A percentile compares a stretch with the other conserved stretches of the same genome.
Conservation (phyloP, 2,888 invertebrate species). For the Agapostemon virescens region DNA sequence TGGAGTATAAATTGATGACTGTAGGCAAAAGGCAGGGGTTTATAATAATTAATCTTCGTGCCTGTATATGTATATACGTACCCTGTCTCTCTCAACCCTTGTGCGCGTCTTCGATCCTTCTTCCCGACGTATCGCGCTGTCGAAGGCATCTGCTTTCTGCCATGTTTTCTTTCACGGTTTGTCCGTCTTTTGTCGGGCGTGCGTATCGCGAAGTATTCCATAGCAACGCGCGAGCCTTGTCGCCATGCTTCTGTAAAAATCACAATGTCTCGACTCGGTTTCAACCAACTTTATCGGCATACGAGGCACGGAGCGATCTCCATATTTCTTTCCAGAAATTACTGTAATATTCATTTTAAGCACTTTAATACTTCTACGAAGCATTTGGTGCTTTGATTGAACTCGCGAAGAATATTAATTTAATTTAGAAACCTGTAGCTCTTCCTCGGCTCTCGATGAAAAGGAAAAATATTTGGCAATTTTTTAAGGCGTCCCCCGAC, state of each 20-base stretch:
- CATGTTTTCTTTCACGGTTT: neutral
- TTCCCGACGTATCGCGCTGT: conserved; percentile 13
- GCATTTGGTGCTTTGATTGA: too few species aligned
- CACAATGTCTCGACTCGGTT: too few species aligned
- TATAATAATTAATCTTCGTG: conserved; percentile 80
- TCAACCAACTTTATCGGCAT: too few species aligned
- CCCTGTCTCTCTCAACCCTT: conserved; percentile 3
- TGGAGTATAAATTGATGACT: conserved; percentile 79
- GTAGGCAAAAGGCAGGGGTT: conserved; percentile 78
- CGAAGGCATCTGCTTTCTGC: conserved; percentile 45
- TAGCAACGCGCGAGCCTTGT: neutral
- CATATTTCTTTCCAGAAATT: too few species aligned
- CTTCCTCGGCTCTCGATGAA: too few species aligned
- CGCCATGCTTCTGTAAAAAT: neutral
- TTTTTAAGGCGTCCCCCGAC: too few species aligned
- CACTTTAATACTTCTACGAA: too few species aligned
- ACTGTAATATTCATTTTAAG: too few species aligned
- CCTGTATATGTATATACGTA: conserved; percentile 64
- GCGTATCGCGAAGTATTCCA: neutral
- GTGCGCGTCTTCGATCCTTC: conserved; percentile 21
- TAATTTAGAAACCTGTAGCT: too few species aligned
- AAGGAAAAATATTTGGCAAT: too few species aligned
- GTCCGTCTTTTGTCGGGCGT: neutral
- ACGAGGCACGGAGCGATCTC: too few species aligned
- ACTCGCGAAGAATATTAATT: too few species aligned